Evolutionary conservation across 1,140 invertebrate species (phyloP), one percentile per base, ranked within the genome.

Genomic region (Pomacea maculata): DNA sequence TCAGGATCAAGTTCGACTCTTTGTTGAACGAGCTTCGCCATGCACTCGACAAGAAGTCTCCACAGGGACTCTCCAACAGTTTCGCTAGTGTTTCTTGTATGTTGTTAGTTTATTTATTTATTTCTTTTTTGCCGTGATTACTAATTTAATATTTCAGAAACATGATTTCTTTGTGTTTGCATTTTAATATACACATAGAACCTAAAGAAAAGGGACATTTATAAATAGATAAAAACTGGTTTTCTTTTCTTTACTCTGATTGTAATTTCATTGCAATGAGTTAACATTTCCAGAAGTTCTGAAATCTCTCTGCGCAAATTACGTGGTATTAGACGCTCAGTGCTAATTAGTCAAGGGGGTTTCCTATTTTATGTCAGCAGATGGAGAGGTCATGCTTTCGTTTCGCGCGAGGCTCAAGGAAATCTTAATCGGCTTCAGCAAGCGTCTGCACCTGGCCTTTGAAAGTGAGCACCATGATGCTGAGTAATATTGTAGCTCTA

Each of bases 351-450:
- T 61, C 57, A 11, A 61, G 9, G 68, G 6, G 68, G 29, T 7
- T 52, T 70, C 75, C 25, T 57, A 73, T 34, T 82, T 25, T 77
- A 71, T 64, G 64, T 68, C 80, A 83, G 21, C 83, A 90, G 89
- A 89, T 87, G 88, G 88, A 54, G 87, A 88, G 70, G 82, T 88
- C 45, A 86, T 90, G 85, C 83, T 86, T 21, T 89, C 82, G n/a
- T 89, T 88, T 81, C 84, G 84, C 80, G 80, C 80, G 14, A 83
- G 85, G 63, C 81, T 90, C 54, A 86, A 86, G 64, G 89, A 90
- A 65, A 81, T 88, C 19, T 78, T 90, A 1, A 85, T 85, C 54
- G 84, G 85, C 75, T 83, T 88, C 14, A 86, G 85, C 45, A 87
- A 90, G 65, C 83, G 88, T 34, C 79, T 90, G 25, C 86, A 89